A percentile compares a stretch with the other conserved stretches of the same genome.
Conservation (phyloP, 2,113 vertebrate species). For the Burhinus bistriatus region DNA sequence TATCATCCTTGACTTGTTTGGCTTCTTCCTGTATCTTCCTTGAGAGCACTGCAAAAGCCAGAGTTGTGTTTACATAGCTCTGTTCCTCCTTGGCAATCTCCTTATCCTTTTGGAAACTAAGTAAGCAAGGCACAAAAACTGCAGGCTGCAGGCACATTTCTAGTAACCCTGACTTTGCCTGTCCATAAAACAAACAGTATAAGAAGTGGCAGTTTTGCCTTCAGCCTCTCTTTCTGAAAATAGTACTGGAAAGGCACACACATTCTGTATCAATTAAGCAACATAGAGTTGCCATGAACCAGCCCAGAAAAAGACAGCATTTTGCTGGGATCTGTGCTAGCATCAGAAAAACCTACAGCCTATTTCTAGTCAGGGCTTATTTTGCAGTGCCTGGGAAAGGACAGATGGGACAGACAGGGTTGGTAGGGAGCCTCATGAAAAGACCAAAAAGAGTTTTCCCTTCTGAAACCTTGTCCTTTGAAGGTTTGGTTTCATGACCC, state of each 20-base stretch:
- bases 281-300: rapidly evolving
- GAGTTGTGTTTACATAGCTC: background rate
- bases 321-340: background rate
- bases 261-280: background rate
- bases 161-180: background rate
- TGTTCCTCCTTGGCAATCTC: background rate
- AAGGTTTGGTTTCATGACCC: background rate
- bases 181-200: background rate
- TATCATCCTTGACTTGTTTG: background rate
- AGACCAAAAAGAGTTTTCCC: background rate
- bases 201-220: background rate
- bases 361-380: background rate
- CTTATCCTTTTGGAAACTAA: background rate
- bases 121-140: background rate
- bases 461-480: background rate
- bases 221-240: background rate
- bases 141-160: background rate
- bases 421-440: background rate
- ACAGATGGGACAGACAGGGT: background rate
- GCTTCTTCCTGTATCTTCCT: background rate
- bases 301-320: background rate
- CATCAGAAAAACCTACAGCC: background rate
- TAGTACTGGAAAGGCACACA: background rate
- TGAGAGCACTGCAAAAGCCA: background rate
- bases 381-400: background rate